A percentile compares a stretch with the other conserved stretches of the same genome.
Evolutionary conservation across 2,113 vertebrate species (phyloP).

Genomic region (Sakesphorus luctuosus): DNA sequence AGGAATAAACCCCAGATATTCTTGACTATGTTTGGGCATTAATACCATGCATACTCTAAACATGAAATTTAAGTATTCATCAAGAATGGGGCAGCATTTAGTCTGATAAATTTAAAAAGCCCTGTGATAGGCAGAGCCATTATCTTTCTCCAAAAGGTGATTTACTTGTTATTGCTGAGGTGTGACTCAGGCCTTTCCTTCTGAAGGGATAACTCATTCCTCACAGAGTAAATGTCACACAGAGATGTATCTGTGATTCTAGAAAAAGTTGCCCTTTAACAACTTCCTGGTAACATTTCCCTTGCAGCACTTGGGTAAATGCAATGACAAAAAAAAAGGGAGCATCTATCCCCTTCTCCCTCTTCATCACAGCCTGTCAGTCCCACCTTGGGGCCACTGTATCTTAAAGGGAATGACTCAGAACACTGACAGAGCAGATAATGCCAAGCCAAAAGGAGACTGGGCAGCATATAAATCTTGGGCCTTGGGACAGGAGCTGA

Average conservation of each 20-base stretch:
- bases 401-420: constrained; percentile 46
- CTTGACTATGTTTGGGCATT: not conserved
- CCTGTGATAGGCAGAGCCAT: not conserved
- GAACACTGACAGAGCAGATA: constrained; percentile 8
- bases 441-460: constrained; percentile 16
- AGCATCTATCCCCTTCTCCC: constrained; percentile 8
- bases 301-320: constrained; percentile 28
- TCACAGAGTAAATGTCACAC: constrained; percentile 64
- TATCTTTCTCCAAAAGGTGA: constrained; percentile 43
- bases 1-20: not conserved
- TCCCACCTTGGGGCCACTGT: not conserved
- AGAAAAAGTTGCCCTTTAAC: constrained; percentile 65
- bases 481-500: not conserved
- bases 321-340: constrained; percentile 48
- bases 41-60: not conserved
- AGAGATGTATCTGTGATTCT: constrained; percentile 51
- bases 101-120: not conserved
- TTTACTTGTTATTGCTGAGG: constrained; percentile 66
- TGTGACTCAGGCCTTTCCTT: constrained; percentile 65
- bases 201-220: constrained; percentile 71
- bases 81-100: not conserved
- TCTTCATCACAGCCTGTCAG: constrained; percentile 52
- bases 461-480: constrained; percentile 1
- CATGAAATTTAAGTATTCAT: not conserved
- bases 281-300: constrained; percentile 59